These are phyloP conservation scores for Podiceps cristatus DNA, from an alignment of 2,113 vertebrate genomes.

Conservation along the genomic window DNA sequence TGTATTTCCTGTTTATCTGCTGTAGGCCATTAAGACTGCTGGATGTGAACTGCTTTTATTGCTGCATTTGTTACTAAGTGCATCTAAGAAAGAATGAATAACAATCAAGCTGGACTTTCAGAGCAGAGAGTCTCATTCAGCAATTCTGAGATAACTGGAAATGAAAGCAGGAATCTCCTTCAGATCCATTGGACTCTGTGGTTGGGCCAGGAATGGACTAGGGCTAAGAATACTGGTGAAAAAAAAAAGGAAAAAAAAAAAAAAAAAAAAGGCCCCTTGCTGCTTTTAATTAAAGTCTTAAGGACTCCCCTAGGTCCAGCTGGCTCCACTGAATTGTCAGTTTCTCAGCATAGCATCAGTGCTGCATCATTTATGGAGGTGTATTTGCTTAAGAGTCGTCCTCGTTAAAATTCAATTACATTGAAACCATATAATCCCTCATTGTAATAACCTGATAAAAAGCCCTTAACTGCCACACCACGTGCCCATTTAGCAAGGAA, in stretches of 20 bases:
- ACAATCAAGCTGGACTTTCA: neutral
- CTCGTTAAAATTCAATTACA: constrained; percentile 72
- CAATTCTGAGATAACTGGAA: neutral
- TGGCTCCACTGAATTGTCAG: neutral
- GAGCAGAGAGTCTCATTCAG: neutral
- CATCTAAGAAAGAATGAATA: neutral
- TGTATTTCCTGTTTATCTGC: neutral
- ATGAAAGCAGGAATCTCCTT: neutral
- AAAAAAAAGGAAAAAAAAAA: neutral
- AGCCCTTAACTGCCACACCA: constrained; percentile 43
- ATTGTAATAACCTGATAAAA: constrained; percentile 67
- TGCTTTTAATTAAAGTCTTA: constrained; percentile 15
- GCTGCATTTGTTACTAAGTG: neutral
- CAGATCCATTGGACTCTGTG: neutral
- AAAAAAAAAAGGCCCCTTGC: neutral
- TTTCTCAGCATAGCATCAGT: neutral
- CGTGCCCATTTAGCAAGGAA: constrained; percentile 39
- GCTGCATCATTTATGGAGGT: constrained; percentile 48
- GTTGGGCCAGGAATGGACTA: neutral
- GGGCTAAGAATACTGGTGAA: neutral
- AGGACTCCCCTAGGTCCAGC: neutral
- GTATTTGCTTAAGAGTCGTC: constrained; percentile 40
- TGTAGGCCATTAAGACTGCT: neutral
- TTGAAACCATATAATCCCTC: constrained; percentile 43
- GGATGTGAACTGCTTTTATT: neutral